phyloP scores from a whole-genome alignment of 2,888 invertebrate species.

The Mimas tiliae region DNA sequence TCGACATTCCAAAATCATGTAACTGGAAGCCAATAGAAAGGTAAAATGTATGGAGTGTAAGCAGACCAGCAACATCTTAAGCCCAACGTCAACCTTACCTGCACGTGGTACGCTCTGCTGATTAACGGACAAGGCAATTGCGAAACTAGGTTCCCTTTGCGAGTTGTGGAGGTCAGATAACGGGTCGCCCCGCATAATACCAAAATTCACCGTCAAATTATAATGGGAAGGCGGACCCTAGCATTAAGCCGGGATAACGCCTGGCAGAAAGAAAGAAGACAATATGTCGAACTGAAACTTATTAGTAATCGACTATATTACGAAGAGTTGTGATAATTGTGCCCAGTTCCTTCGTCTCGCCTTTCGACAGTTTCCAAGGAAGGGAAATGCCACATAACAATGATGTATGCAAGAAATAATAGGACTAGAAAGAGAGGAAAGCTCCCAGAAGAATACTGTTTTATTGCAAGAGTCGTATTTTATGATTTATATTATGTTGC shows the following conservation, averaged over 20 bases:
- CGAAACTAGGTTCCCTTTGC: too few relatives aligned
- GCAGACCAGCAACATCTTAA: too few relatives aligned
- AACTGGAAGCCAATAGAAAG: not conserved
- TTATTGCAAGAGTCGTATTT: not conserved
- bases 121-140: too few relatives aligned
- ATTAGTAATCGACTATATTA: not conserved
- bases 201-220: too few relatives aligned
- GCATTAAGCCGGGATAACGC: too few relatives aligned
- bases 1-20: not conserved
- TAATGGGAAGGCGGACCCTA: too few relatives aligned
- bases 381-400: conserved; percentile 44
- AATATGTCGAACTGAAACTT: not conserved
- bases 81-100: too few relatives aligned
- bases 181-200: too few relatives aligned
- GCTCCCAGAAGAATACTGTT: not conserved
- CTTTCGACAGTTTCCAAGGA: conserved; percentile 48
- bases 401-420: conserved; percentile 34
- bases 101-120: too few relatives aligned
- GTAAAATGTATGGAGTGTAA: too few relatives aligned
- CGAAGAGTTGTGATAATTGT: not conserved
- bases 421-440: not conserved
- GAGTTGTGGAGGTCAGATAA: too few relatives aligned
- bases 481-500: not conserved
- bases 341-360: conserved; percentile 38
- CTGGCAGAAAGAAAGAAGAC: too few relatives aligned